Evolutionary conservation across 2,797 vertebrate genomes (phyloP), one percentile per base, ranked within the genome.

Genomic region (Bufotes viridis): DNA sequence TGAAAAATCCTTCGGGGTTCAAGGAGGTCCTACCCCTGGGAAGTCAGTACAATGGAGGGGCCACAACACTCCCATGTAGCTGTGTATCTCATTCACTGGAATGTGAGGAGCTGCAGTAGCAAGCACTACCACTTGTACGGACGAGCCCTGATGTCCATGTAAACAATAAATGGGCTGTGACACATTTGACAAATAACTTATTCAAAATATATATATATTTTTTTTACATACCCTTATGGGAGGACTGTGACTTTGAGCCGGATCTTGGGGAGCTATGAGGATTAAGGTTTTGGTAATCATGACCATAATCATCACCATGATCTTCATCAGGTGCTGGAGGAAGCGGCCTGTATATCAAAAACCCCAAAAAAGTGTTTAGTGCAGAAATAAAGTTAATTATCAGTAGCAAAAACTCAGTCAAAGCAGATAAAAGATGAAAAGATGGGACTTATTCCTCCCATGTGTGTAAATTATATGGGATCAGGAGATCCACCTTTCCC

Each of bases 221-320:
- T 55, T 7, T 53, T 55, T 15, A 75, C 91, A 87, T 93, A 95
- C 95, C 95, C 95, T 94, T 95, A 88, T 93, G 94, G 91, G 94
- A 94, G 51, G 92, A 90, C 29, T 96, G 94, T 17, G 93, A 76
- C 89, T 63, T 95, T 87, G 94, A 88, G 51, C 83, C 87, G 26
- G 93, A 93, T 76, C 92, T 92, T 2, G 92, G 86, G 7, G 93
- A 90, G 88, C 90, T 93, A 63, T 93, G 92, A 87, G 93, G 93
- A 90, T 91, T 92, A 72, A 90, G 84, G 79, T 92, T 92, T 82
- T 88, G 90, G 0, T 91, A 87, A 81, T 87, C 0, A 0, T 81
- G 90, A 9, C 93, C 93, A 12, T 85, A 53, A 84, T 93, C 93
- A 22, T 78, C 87, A 78, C 57, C 42, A 29, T 78, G 58, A 84